A percentile compares a stretch with the other conserved stretches of the same genome.
Evolutionary conservation across 2,797 vertebrate genomes (phyloP).

Genomic region (Syncerus caffer): DNA sequence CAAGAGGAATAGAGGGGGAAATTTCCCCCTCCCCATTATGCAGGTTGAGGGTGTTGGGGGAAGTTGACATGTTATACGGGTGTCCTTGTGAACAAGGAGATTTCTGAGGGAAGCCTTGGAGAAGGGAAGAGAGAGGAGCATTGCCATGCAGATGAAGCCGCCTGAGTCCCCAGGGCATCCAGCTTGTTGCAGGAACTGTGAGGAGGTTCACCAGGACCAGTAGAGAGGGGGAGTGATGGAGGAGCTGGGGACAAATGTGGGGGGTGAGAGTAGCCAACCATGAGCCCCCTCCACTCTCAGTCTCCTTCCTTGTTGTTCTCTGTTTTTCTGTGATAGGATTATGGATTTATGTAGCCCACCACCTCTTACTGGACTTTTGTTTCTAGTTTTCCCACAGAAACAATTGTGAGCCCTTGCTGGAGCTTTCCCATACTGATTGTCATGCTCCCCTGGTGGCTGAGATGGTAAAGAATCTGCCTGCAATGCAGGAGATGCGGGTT

Average conservation of each 20-base stretch:
- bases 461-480: neutral
- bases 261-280: neutral
- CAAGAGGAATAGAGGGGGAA: neutral
- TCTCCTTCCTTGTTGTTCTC: neutral
- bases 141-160: neutral
- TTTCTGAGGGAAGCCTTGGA: neutral
- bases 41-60: neutral
- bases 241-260: neutral
- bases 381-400: neutral
- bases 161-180: neutral
- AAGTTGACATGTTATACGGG: neutral
- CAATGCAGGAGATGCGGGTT: neutral
- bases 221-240: too few relatives aligned
- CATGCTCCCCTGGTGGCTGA: neutral
- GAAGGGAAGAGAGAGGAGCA: neutral
- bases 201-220: too few relatives aligned
- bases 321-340: neutral
- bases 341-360: neutral
- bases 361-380: neutral
- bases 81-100: neutral
- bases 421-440: neutral
- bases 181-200: neutral
- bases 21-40: neutral
- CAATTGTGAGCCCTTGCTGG: neutral
- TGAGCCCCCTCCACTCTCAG: neutral